Base-by-base conservation (phyloP, 2,888 invertebrate genomes). In the Leptogaster cylindrica region DNA sequence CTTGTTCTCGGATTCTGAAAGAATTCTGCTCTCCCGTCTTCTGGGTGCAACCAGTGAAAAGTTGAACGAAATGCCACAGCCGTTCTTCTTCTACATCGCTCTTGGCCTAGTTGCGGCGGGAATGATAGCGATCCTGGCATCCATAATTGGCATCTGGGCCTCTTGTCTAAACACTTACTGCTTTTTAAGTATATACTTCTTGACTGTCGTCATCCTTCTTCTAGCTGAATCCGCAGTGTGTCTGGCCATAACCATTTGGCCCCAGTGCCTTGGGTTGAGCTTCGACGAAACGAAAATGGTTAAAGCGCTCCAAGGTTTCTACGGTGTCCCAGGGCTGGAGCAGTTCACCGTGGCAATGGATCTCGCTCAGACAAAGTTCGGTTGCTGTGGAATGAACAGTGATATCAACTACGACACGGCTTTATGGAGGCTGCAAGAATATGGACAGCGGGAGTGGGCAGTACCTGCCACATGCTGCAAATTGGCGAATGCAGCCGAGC, bases 401-500 rank as follows among this genome's bases (percentile, higher is more conserved):
- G 89, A 90, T 5, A 86, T 87, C 69, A 92, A 93, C 83, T 93
- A 91, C 79, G 91, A 91, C 75, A 89, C 89, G 72, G 91, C 92
- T 0, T 81, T 88, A 76, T 93, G 93, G 93, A 86, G 90, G 71
- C 81, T 92, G 52, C 88, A 90, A 74, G 85, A 89, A 70, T 84
- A 89, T 41, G 90, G 91, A 0, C 88, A 89, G 70, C 84, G 87
- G 68, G 88, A 88, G 63, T 82, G 88, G 79, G 82, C 87, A 0
- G 88, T 89, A 18, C 90, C 90, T 36, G 82, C 86, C 3, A 87
- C 87, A 63, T 90, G 90, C 75, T 93, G 93, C 78, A 80, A 82
- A 41, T 84, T 91, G 66, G 85, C 86, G 66, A 86, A 87, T 74
- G 77, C 79, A 12, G 77, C 82, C 50, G 83, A 85, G 33, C 80